Conservation (phyloP, 2,888 invertebrate genomes). For the Cremastinae sp. region DNA sequence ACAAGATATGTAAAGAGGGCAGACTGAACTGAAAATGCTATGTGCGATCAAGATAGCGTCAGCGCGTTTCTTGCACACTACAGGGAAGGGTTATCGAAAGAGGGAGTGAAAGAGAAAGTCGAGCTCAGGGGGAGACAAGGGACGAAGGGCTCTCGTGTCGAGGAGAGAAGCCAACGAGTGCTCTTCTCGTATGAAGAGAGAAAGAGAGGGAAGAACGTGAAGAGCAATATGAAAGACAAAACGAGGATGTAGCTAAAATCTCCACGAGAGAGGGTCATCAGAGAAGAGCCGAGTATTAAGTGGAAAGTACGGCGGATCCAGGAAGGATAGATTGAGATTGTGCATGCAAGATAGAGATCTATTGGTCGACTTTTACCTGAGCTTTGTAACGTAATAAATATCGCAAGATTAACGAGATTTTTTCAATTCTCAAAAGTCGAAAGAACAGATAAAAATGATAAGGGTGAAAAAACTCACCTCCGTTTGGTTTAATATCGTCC, state of each 20-base stretch:
- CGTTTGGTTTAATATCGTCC: slow-evolving; percentile 88
- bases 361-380: slow-evolving; percentile 49
- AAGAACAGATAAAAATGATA: no score
- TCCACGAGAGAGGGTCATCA: slow-evolving; percentile 38
- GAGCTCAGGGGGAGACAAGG: slow-evolving; percentile 51
- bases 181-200: slow-evolving; percentile 64
- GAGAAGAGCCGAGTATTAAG: slow-evolving; percentile 44
- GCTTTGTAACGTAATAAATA: slow-evolving; percentile 62
- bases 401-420: no score
- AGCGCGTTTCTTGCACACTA: slow-evolving; percentile 50
- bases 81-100: slow-evolving; percentile 52
- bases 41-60: slow-evolving; percentile 25
- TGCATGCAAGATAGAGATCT: slow-evolving; percentile 37
- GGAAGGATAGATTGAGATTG: slow-evolving; percentile 42
- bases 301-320: slow-evolving; percentile 40
- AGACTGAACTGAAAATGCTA: slow-evolving; percentile 21
- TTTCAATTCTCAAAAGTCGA: no score
- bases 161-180: slow-evolving; percentile 76
- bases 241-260: slow-evolving; percentile 20
- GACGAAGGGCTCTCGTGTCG: slow-evolving; percentile 74
- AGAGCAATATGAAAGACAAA: slow-evolving; percentile 9
- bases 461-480: slow-evolving; percentile 84
- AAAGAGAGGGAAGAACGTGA: slow-evolving; percentile 18
- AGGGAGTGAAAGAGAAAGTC: slow-evolving; percentile 40
- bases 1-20: slow-evolving; percentile 19